Base-by-base conservation (phyloP, 2,888 invertebrate species). In the Lepeophtheirus nordmannii region DNA sequence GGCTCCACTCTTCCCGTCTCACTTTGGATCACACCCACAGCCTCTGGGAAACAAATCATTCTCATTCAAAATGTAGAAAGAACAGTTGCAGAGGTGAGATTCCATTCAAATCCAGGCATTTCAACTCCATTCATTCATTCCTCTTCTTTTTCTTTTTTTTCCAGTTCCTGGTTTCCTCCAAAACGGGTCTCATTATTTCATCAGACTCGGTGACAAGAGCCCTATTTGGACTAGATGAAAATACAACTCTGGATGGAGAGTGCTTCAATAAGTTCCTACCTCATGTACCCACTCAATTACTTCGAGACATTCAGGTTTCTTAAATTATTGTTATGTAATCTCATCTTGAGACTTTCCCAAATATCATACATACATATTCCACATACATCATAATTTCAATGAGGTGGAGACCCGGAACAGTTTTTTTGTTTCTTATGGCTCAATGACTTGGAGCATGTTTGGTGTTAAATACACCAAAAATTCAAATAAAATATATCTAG, bases 41-140 rank as follows among this genome's bases (percentile, higher is more conserved):
- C 70, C 73, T 81, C 72, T 40, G 69, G 71, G 0, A 79, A 83
- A 0, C 83, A 83, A 71, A 76, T 84, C 67, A 83, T 83, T 10
- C 78, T 79, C 23, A 83, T 84, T 41, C 84, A 84, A 72, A 83
- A 83, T 0, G 83, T 84, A 22, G 82, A 80, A 72, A 79, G 82
- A 69, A 80, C 79, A 69, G 81, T 78, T 72, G 81, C 81, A 69
- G 75, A 78, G 72, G 80, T 82, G 70, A 76, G 75, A 5, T 5
- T 30, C 7, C 30, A 30, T n/a, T n/a, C 41, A 46, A 46, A 46
- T 46, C 14, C 30, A 46, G 53, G 8, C 53, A 5, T 30, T 46
- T 46, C 8, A 46, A 46, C 17, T 14, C 53, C 53, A 5, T 46
- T n/a, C 30, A 46, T n/a, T 46, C 5, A 46, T 46, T 46, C 14